These are phyloP conservation scores for Typhlomys cinereus DNA, from an alignment of 2,113 vertebrate species.

Conservation along the genomic window DNA sequence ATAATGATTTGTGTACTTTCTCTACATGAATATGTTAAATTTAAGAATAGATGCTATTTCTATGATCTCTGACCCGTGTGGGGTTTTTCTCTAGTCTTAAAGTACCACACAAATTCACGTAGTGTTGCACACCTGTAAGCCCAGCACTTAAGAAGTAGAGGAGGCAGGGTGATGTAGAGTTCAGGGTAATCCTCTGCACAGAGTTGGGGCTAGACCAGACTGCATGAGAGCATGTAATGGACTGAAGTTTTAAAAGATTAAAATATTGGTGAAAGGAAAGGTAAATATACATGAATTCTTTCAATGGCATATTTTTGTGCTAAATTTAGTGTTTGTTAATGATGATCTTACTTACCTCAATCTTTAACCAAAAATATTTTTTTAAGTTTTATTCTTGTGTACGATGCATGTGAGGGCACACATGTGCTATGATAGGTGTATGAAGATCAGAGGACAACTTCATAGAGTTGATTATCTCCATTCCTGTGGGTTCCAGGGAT, in stretches of 20 bases:
- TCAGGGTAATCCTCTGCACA: background rate
- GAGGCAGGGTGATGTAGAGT: background rate
- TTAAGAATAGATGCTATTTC: background rate
- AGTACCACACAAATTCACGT: background rate
- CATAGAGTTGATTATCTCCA: too few relatives aligned
- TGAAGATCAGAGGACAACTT: too few relatives aligned
- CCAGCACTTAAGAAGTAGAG: background rate
- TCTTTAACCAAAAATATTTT: background rate
- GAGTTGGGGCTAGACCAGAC: background rate
- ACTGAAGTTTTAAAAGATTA: background rate
- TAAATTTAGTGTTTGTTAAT: constrained; percentile 7
- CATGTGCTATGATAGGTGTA: too few relatives aligned
- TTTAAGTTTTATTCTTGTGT: too few relatives aligned
- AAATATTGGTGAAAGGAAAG: background rate
- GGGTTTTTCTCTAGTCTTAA: background rate
- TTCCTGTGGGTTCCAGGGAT: too few relatives aligned
- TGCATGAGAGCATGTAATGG: background rate
- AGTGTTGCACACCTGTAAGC: background rate
- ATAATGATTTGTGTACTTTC: background rate
- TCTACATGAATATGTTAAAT: background rate
- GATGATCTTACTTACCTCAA: background rate
- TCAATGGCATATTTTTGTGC: background rate
- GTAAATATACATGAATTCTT: background rate
- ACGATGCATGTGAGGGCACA: too few relatives aligned
- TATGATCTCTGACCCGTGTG: constrained; percentile 22